Conservation (phyloP, 2,113 vertebrate genomes). For the Chiloscyllium plagiosum region DNA sequence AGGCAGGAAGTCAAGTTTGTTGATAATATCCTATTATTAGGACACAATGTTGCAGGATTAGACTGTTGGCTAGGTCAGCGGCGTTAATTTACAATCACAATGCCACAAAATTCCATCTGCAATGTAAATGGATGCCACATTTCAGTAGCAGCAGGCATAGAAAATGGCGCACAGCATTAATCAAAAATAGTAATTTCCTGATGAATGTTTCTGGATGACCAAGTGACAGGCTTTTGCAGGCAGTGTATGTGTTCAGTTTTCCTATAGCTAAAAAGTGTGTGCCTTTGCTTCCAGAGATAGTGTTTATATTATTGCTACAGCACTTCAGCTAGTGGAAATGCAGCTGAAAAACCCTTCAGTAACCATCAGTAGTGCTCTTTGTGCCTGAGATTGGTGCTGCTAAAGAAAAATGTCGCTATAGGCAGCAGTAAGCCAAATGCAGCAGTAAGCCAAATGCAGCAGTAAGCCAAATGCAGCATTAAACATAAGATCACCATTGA, state of each 20-base stretch:
- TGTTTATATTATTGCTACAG: not conserved
- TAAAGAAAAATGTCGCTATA: not conserved
- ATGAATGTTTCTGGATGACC: not conserved
- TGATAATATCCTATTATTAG: not conserved
- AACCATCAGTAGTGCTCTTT: not conserved
- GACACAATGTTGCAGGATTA: constrained; percentile 14
- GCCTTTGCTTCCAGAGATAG: not conserved
- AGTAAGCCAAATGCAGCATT: not conserved
- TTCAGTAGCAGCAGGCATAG: not conserved
- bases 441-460: too few relatives aligned
- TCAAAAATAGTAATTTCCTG: not conserved
- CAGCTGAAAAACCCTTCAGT: not conserved
- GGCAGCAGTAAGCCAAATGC: not conserved
- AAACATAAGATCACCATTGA: not conserved
- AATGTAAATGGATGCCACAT: not conserved
- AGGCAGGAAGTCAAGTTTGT: not conserved
- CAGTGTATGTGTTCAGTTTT: not conserved
- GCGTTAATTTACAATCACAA: not conserved
- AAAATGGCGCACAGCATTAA: not conserved
- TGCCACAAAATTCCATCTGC: not conserved
- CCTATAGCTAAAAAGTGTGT: not conserved
- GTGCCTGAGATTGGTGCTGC: not conserved
- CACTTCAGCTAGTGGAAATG: not conserved
- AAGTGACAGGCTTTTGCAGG: not conserved
- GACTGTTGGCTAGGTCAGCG: not conserved